Conservation (phyloP, 1,140 invertebrate genomes). For the Oscheius sp. region DNA sequence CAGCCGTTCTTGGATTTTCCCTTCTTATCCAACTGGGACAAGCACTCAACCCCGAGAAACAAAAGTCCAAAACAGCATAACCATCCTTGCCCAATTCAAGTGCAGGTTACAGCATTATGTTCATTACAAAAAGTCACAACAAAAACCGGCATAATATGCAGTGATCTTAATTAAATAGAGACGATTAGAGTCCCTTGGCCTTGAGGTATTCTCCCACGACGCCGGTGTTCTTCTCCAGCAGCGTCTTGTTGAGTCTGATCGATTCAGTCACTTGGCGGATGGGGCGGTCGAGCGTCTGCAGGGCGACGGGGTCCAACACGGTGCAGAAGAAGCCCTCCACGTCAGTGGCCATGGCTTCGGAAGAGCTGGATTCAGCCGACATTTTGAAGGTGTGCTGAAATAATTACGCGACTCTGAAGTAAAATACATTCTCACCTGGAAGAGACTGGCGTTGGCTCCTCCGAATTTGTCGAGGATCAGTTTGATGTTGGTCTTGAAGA, state of each 20-base stretch:
- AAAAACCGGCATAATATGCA: too few species aligned
- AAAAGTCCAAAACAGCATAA: too few species aligned
- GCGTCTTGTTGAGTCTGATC: slow-evolving; percentile 40
- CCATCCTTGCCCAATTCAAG: too few species aligned
- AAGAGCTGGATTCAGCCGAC: background rate
- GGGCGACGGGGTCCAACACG: slow-evolving; percentile 14
- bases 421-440: slow-evolving; percentile 44
- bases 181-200: background rate
- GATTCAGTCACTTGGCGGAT: slow-evolving; percentile 42
- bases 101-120: too few species aligned
- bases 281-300: slow-evolving; percentile 39
- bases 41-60: too few species aligned
- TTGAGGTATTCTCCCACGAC: slow-evolving; percentile 28
- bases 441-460: slow-evolving; percentile 45
- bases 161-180: too few species aligned
- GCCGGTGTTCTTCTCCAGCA: slow-evolving; percentile 28
- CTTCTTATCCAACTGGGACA: background rate
- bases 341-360: background rate
- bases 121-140: too few species aligned
- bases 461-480: slow-evolving; percentile 64
- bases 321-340: slow-evolving; percentile 5
- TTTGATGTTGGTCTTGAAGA: slow-evolving; percentile 81
- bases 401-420: background rate
- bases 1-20: background rate
- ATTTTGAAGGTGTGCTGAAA: slow-evolving; percentile 7